These are phyloP conservation scores for Stenodema calcarata DNA, from an alignment of 2,888 invertebrate genomes.

Conservation along the genomic window DNA sequence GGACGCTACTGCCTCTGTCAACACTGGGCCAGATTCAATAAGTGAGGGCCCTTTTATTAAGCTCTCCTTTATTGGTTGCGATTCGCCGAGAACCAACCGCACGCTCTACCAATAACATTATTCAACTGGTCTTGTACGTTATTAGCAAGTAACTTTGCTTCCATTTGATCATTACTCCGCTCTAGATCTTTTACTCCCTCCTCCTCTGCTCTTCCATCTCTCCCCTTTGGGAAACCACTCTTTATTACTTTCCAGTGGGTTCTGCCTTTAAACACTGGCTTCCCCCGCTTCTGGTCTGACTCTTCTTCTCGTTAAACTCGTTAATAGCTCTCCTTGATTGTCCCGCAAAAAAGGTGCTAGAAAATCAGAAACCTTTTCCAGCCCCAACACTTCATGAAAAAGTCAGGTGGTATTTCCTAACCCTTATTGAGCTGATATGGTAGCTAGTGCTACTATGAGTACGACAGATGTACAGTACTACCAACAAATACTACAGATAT, in stretches of 20 bases:
- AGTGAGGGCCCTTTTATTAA: slow-evolving; percentile 57
- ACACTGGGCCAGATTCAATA: slow-evolving; percentile 57
- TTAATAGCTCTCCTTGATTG: slow-evolving; percentile 43
- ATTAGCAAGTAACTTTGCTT: slow-evolving; percentile 58
- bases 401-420: too few species aligned
- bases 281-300: not conserved
- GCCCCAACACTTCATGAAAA: not conserved
- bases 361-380: slow-evolving; percentile 12
- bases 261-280: slow-evolving; percentile 23
- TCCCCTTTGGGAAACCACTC: slow-evolving; percentile 41
- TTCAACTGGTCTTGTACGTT: slow-evolving; percentile 56
- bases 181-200: slow-evolving; percentile 6
- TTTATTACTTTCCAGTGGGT: slow-evolving; percentile 45
- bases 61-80: slow-evolving; percentile 54
- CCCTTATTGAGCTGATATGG: too few species aligned
- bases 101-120: slow-evolving; percentile 56
- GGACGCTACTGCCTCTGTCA: slow-evolving; percentile 55
- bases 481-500: too few species aligned
- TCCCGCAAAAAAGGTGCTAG: slow-evolving; percentile 1
- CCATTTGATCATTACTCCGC: slow-evolving; percentile 50
- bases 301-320: slow-evolving; percentile 25
- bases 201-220: slow-evolving; percentile 12
- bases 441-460: too few species aligned
- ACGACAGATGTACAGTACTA: too few species aligned
- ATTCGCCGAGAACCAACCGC: slow-evolving; percentile 47